A percentile compares a stretch with the other conserved stretches of the same genome.
Evolutionary conservation across 2,797 vertebrate species (phyloP).

Genomic region (Hapalemur alaotrensis): DNA sequence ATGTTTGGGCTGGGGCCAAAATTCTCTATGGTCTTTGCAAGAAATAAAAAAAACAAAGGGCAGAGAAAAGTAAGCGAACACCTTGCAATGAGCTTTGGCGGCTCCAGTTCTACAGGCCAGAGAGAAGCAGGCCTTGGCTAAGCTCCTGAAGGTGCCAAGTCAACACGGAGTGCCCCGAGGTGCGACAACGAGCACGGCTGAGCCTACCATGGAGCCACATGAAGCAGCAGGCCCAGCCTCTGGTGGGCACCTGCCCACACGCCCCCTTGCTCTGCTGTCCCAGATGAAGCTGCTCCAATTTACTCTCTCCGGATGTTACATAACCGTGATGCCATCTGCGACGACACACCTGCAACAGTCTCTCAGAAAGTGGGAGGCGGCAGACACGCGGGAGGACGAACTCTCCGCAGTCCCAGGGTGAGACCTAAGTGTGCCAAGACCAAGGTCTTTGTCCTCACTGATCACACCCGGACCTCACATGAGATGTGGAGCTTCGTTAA

Average conservation of each 20-base stretch:
- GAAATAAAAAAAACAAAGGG: not conserved
- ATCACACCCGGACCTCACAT: not conserved
- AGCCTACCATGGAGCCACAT: fast-evolving
- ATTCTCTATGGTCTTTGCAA: not conserved
- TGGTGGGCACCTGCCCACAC: fast-evolving
- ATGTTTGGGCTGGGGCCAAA: not conserved
- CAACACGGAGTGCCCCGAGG: fast-evolving
- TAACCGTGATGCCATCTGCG: fast-evolving
- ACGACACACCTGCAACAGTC: fast-evolving
- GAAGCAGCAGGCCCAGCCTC: not conserved
- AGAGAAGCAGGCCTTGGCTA: not conserved
- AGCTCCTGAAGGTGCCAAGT: not conserved
- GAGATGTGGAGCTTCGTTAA: fast-evolving
- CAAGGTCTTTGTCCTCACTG: not conserved
- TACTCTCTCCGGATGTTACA: fast-evolving
- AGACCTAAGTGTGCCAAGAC: not conserved
- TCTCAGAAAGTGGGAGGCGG: fast-evolving
- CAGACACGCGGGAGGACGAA: fast-evolving
- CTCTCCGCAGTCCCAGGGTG: fast-evolving
- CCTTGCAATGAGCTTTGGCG: not conserved
- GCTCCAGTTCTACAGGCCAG: not conserved
- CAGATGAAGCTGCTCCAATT: not conserved
- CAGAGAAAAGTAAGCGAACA: not conserved
- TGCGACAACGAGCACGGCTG: fast-evolving
- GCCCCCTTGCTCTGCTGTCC: not conserved